phyloP scores from a whole-genome alignment of 1,140 invertebrate genomes.

The Neotoxoptera formosana region DNA sequence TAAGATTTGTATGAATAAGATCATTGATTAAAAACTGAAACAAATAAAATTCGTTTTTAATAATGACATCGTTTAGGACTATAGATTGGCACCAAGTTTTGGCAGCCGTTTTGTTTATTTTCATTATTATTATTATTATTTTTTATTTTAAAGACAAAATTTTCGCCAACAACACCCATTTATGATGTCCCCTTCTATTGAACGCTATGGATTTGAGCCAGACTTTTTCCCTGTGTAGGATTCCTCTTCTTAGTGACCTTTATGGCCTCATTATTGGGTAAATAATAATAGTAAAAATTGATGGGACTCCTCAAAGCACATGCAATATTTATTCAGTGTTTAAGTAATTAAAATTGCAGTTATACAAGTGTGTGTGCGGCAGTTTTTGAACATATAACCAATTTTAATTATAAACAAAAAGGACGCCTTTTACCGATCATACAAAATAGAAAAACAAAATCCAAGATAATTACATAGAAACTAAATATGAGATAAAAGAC shows the following conservation, averaged over 20 bases:
- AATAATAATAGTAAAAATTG: not conserved
- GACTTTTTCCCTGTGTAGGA: not conserved
- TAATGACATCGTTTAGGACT: not conserved
- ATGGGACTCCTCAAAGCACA: not conserved
- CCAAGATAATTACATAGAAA: not conserved
- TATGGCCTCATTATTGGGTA: conserved; percentile 13
- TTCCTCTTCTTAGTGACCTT: not conserved
- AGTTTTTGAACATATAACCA: not conserved
- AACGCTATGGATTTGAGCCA: conserved; percentile 34
- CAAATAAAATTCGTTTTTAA: not conserved
- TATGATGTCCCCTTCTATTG: not conserved
- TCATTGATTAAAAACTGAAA: not conserved
- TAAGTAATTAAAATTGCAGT: not conserved
- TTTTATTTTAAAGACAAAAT: conserved; percentile 10
- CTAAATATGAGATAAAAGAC: conserved; percentile 11
- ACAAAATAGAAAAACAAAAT: not conserved
- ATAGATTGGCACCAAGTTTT: conserved; percentile 41
- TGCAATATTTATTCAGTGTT: not conserved
- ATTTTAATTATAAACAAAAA: not conserved
- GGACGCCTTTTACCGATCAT: not conserved
- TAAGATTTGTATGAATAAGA: not conserved
- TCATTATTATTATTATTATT: conserved; percentile 34
- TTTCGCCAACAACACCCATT: conserved; percentile 15
- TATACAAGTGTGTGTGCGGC: not conserved
- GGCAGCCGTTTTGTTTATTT: conserved; percentile 33